Evolutionary conservation across 1,140 invertebrate genomes (phyloP).

Genomic region (Trypoxylus dichotomus): DNA sequence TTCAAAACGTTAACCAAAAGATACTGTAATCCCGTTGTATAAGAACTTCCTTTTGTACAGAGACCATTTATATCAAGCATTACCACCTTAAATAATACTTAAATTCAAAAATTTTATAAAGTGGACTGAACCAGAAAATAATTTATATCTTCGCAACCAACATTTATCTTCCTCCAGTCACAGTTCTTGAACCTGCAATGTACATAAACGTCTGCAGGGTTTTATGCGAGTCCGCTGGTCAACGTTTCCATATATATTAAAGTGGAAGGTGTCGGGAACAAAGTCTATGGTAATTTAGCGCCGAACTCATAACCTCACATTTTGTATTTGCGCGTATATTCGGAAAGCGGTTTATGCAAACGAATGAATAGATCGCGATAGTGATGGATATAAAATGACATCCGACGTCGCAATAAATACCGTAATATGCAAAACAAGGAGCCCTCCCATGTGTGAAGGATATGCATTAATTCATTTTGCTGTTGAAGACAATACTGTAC

Average conservation of each 20-base stretch:
- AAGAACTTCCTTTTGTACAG: too few species aligned
- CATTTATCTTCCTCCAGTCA: too few species aligned
- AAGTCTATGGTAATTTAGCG: background rate
- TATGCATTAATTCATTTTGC: background rate
- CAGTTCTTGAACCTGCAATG: too few species aligned
- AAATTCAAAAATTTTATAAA: too few species aligned
- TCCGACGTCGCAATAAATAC: background rate
- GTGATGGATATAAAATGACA: background rate
- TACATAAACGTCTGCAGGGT: too few species aligned
- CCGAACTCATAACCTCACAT: background rate
- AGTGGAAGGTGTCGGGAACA: background rate
- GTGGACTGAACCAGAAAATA: too few species aligned
- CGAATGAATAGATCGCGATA: background rate
- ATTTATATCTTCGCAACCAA: too few species aligned
- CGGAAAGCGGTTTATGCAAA: background rate
- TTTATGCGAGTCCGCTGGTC: too few species aligned
- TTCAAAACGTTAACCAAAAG: too few species aligned
- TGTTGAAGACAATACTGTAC: background rate
- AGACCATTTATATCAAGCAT: too few species aligned
- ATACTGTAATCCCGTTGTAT: too few species aligned
- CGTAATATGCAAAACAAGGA: background rate
- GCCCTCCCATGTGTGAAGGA: background rate
- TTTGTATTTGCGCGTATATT: background rate
- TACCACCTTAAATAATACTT: too few species aligned
- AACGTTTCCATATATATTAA: background rate